Evolutionary conservation across 2,888 invertebrate species (phyloP).

Genomic region (Macaria notata): DNA sequence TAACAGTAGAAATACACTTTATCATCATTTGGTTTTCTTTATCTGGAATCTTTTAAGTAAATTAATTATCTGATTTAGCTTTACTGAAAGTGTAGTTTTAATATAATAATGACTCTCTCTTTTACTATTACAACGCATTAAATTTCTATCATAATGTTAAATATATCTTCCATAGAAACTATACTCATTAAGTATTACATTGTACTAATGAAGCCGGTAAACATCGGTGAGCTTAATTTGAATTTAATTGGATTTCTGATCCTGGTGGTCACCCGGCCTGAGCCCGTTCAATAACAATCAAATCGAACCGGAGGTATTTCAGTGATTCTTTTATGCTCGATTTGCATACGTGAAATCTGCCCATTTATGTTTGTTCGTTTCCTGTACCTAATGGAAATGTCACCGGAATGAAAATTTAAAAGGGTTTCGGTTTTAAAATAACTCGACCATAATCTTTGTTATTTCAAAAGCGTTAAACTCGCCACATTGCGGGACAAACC

Average conservation of each 20-base stretch:
- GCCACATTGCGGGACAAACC: conserved; percentile 13
- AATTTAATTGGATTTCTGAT: conserved; percentile 8
- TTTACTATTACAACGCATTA: too few relatives aligned
- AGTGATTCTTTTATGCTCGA: conserved; percentile 4
- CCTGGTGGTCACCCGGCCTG: conserved; percentile 3
- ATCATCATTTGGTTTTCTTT: too few relatives aligned
- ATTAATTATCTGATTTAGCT: too few relatives aligned
- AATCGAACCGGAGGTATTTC: conserved; percentile 11
- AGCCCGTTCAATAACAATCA: conserved; percentile 14
- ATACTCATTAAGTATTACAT: not conserved
- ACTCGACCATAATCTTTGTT: conserved; percentile 13
- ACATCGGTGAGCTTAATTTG: conserved; percentile 1
- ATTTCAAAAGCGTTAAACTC: conserved; percentile 10
- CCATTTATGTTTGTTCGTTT: conserved; percentile 5
- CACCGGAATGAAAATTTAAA: conserved; percentile 12
- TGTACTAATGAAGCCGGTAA: conserved; percentile 2
- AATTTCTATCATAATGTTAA: too few relatives aligned
- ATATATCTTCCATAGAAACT: too few relatives aligned
- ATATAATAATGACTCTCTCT: too few relatives aligned
- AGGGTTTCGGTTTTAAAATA: conserved; percentile 13
- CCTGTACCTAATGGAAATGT: conserved; percentile 14
- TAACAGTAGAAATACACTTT: too few relatives aligned
- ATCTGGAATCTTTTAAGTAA: too few relatives aligned
- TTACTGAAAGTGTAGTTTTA: too few relatives aligned
- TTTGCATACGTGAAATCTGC: conserved; percentile 9